These are phyloP conservation scores for Graphium colonna DNA, from an alignment of 2,888 invertebrate species.

Conservation along the genomic window DNA sequence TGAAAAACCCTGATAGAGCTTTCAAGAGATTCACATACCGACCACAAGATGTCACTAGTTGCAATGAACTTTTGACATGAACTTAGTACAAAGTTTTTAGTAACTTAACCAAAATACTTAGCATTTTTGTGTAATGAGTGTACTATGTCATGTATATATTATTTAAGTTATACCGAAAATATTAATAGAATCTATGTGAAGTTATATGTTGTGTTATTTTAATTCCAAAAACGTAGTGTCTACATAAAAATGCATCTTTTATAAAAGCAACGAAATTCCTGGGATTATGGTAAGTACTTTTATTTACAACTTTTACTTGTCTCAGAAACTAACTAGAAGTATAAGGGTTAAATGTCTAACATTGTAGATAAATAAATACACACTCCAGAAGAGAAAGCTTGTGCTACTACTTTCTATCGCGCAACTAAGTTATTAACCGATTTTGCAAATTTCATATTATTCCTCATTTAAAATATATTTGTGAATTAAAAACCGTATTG, in stretches of 20 bases:
- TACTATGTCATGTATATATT: slow-evolving; percentile 58
- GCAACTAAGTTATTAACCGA: background rate
- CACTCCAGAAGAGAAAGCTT: slow-evolving; percentile 34
- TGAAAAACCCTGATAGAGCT: slow-evolving; percentile 61
- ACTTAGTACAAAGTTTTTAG: slow-evolving; percentile 71
- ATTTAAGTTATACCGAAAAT: slow-evolving; percentile 31
- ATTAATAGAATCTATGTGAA: slow-evolving; percentile 5
- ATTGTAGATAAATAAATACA: slow-evolving; percentile 10
- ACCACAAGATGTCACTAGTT: slow-evolving; percentile 58
- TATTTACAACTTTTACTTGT: slow-evolving; percentile 1
- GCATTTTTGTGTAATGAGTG: slow-evolving; percentile 67
- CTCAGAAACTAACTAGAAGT: too few relatives aligned
- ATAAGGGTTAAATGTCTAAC: too few relatives aligned
- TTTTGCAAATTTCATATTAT: background rate
- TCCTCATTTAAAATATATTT: background rate
- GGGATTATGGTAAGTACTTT: slow-evolving; percentile 39
- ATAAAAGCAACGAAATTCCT: slow-evolving; percentile 39
- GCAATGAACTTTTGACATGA: slow-evolving; percentile 78
- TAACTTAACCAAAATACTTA: slow-evolving; percentile 74
- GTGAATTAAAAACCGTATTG: background rate
- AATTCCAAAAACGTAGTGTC: slow-evolving; percentile 34
- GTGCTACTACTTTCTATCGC: slow-evolving; percentile 39
- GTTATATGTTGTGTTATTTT: slow-evolving; percentile 5
- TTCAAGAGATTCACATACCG: slow-evolving; percentile 55
- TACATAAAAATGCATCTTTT: slow-evolving; percentile 32